Evolutionary conservation across 2,888 invertebrate species (phyloP).

Genomic region (Fissipunctia ypsillon): DNA sequence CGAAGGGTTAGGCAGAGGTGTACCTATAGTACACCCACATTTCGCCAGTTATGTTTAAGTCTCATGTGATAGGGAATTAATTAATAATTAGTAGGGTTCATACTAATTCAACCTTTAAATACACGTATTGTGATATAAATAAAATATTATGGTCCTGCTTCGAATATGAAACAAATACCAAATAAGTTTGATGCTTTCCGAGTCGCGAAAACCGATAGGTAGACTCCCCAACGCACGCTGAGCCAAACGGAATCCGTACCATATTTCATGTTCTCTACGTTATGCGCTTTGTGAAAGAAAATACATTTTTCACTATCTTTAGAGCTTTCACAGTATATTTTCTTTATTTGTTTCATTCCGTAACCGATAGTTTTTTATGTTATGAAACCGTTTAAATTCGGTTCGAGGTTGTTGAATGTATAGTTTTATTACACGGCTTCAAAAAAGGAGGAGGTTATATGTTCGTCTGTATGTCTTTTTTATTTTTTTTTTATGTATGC

Average conservation of each 20-base stretch:
- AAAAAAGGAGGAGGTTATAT: too few relatives aligned
- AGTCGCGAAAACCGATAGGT: slow-evolving; percentile 87
- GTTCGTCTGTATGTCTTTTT: too few relatives aligned
- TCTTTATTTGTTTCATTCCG: slow-evolving; percentile 79
- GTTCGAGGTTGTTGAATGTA: slow-evolving; percentile 26
- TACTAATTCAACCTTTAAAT: slow-evolving; percentile 22
- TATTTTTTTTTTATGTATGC: too few relatives aligned
- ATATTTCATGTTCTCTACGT: slow-evolving; percentile 89
- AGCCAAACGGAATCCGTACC: slow-evolving; percentile 87
- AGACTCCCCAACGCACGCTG: slow-evolving; percentile 84
- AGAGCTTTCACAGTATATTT: slow-evolving; percentile 81
- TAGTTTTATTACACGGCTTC: too few relatives aligned
- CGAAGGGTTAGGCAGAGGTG: too few relatives aligned
- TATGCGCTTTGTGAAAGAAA: slow-evolving; percentile 90
- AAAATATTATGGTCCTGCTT: slow-evolving; percentile 73
- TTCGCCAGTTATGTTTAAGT: too few relatives aligned
- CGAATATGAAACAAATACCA: slow-evolving; percentile 83
- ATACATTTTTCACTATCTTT: slow-evolving; percentile 89
- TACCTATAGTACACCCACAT: too few relatives aligned
- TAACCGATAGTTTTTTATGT: slow-evolving; percentile 65
- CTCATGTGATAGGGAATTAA: too few relatives aligned
- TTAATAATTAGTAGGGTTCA: too few relatives aligned
- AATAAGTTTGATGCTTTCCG: slow-evolving; percentile 85
- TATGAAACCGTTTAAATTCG: slow-evolving; percentile 52
- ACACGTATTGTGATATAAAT: slow-evolving; percentile 63